Conservation (phyloP, 1,140 invertebrate species). For the Thaumetopoea pityocampa region DNA sequence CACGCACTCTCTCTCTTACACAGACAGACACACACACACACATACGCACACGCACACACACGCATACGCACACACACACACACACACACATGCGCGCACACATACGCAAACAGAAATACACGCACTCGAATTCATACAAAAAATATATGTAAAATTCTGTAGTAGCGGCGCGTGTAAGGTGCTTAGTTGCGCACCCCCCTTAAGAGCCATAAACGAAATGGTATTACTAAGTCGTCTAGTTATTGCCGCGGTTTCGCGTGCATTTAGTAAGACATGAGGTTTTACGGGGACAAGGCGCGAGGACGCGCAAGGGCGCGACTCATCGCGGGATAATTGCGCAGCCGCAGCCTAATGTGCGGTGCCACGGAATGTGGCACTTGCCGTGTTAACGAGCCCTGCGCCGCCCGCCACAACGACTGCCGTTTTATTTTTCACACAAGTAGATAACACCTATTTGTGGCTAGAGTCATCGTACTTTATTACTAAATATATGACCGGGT, state of each 20-base stretch:
- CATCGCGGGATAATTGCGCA: conserved; percentile 30
- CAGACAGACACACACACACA: too few relatives aligned
- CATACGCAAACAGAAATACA: too few relatives aligned
- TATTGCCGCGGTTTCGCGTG: conserved; percentile 13
- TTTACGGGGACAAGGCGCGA: conserved; percentile 7
- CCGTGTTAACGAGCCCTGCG: conserved; percentile 39
- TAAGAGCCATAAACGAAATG: too few relatives aligned
- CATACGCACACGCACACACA: too few relatives aligned
- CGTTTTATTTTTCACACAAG: conserved; percentile 32
- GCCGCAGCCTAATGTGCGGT: conserved; percentile 43
- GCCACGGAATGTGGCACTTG: conserved; percentile 40
- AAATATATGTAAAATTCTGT: too few relatives aligned
- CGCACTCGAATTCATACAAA: too few relatives aligned
- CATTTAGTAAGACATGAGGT: conserved; percentile 9
- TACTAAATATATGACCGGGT: conserved; percentile 35
- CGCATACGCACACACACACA: too few relatives aligned
- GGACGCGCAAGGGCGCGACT: conserved; percentile 1
- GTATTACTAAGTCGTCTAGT: conserved; percentile 1
- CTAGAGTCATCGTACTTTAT: conserved; percentile 35
- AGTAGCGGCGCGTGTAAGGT: too few relatives aligned
- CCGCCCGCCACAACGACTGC: conserved; percentile 32
- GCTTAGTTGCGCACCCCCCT: too few relatives aligned
- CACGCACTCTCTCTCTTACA: too few relatives aligned
- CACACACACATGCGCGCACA: too few relatives aligned
- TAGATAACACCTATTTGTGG: conserved; percentile 56